Base-by-base conservation (phyloP, 37 sponge, comb jelly and placozoan genomes). In the Ephydatia muelleri region DNA sequence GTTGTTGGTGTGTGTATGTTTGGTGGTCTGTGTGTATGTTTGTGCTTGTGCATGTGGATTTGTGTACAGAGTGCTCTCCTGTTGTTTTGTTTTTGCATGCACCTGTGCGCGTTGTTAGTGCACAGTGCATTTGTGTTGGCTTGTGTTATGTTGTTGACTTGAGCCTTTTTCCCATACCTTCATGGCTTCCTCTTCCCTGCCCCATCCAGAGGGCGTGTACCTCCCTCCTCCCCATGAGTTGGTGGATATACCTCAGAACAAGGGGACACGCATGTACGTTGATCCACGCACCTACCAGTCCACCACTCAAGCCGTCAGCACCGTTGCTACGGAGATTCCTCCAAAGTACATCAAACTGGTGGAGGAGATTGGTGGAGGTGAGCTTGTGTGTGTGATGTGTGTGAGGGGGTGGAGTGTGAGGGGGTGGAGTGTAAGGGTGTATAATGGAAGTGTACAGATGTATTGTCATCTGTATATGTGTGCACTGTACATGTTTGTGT, bases 281-380 rank as follows among this genome's bases (percentile, higher is more conserved):
- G 95, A 94, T 38, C 95, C 95, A 26, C 35, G 65, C 8, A 92
- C 75, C 34, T 94, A 94, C 40, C 76, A 79, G 37, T 39, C 65
- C 22, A 33, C 84, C 2, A 72, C 89, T 23, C 86, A 82, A 28
- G 95, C 95, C 0, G 72, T 94, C 30, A 39, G 65, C 9, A 83
- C 82, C 35, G 80, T 86, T 85, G 87, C 93, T 49, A 67, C n/a
- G n/a, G 92, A 94, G 70, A 94, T 94, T 11, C 84, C 87, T 21
- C 89, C 89, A 4, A 84, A 88, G 65, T 30, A 74, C 30, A 70
- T 94, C 13, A 27, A 32, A 19, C 34, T 90, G 37, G 23, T 25
- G 73, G 80, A 88, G 28, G 93, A 80, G 38, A 92, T 94, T 48
- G 95, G 95, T 21, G 83, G 49, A 80, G 93, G 93, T 89, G 40